Conservation (phyloP, 1,140 invertebrate species). For the Drosophila pruinosa region DNA sequence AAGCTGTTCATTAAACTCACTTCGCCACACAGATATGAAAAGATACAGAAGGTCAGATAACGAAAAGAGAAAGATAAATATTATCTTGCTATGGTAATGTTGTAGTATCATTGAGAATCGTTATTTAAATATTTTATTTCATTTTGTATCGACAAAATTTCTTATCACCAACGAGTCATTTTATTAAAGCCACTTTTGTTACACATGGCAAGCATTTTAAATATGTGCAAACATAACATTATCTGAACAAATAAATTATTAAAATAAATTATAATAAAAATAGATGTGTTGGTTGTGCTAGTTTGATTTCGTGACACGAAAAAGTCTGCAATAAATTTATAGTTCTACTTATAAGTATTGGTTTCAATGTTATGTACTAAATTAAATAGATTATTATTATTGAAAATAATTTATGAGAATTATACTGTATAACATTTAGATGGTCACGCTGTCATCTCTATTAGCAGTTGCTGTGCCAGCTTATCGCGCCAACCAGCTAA, state of each 20-base stretch:
- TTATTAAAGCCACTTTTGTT: not conserved
- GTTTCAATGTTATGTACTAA: not conserved
- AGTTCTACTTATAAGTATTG: not conserved
- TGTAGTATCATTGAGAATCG: not conserved
- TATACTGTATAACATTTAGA: not conserved
- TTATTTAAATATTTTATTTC: not conserved
- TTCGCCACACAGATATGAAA: not conserved
- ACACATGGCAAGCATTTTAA: not conserved
- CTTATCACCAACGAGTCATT: not conserved
- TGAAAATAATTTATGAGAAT: not conserved
- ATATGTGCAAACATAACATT: not conserved
- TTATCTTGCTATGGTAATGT: not conserved
- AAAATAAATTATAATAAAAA: not conserved
- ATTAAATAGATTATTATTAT: not conserved
- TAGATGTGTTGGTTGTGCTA: not conserved
- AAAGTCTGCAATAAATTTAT: not conserved
- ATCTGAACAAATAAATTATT: not conserved
- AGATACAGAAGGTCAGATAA: not conserved
- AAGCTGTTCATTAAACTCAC: not conserved
- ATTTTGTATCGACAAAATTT: not conserved
- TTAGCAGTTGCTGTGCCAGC: not conserved
- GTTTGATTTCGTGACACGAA: not conserved
- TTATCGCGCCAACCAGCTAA: slow-evolving; percentile 53
- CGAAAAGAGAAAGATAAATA: not conserved
- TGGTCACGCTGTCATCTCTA: slow-evolving; percentile 1